Evolutionary conservation across 2,888 invertebrate species (phyloP).

Genomic region (Endomychus coccineus): DNA sequence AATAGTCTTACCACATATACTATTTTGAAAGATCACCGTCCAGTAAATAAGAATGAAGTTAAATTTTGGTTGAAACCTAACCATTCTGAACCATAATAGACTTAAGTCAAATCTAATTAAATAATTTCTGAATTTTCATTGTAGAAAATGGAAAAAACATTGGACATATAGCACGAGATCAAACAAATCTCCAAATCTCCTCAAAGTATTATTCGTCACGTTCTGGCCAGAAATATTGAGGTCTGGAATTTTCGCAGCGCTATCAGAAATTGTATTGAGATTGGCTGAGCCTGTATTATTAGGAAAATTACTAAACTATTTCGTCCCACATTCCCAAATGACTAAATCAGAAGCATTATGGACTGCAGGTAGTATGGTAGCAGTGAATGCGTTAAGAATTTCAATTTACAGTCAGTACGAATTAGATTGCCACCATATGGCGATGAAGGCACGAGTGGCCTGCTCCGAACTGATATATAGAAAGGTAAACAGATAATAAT

Average conservation of each 20-base stretch:
- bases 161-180: background rate
- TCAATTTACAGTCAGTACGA: constrained; percentile 53
- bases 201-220: constrained; percentile 6
- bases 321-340: constrained; percentile 48
- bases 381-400: constrained; percentile 35
- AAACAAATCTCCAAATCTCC: constrained; percentile 7
- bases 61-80: no score
- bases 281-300: constrained; percentile 12
- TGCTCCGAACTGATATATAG: constrained; percentile 73
- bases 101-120: no score
- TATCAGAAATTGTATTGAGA: constrained; percentile 10
- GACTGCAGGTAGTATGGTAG: constrained; percentile 48
- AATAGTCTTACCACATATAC: no score
- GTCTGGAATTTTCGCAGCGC: constrained; percentile 5
- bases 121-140: no score
- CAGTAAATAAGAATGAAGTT: no score
- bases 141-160: constrained; percentile 2
- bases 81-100: no score
- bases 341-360: constrained; percentile 52
- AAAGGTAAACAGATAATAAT: constrained; percentile 64
- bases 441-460: constrained; percentile 70
- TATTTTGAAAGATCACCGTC: no score
- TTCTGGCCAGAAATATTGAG: constrained; percentile 11
- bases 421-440: constrained; percentile 60
- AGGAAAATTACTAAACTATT: constrained; percentile 39